Conservation (phyloP, 1,140 invertebrate genomes). For the Hydropsyche tenuis region DNA sequence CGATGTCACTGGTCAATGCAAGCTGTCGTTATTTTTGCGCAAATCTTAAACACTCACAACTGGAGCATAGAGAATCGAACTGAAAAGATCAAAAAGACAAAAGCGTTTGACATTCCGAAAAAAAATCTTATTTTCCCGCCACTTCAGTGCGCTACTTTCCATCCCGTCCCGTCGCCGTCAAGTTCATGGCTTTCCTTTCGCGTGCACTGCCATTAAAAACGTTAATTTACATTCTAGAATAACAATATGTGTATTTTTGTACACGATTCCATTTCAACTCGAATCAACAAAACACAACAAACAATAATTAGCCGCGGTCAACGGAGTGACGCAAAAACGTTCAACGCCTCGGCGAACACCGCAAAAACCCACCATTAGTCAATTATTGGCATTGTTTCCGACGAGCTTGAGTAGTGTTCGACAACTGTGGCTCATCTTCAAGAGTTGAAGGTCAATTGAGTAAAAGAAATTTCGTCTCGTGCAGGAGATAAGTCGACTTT, state of each 20-base stretch:
- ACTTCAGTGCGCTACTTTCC: constrained; percentile 23
- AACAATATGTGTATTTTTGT: too few species aligned
- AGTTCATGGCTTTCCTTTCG: constrained; percentile 35
- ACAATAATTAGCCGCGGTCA: not conserved
- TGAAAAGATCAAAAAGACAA: not conserved
- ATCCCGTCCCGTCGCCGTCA: constrained; percentile 23
- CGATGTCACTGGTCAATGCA: too few species aligned
- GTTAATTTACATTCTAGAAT: too few species aligned
- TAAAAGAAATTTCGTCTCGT: constrained; percentile 9
- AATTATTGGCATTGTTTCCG: not conserved
- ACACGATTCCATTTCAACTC: too few species aligned
- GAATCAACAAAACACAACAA: not conserved
- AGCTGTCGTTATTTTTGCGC: too few species aligned
- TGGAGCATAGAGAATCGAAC: constrained; percentile 1
- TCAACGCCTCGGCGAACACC: not conserved
- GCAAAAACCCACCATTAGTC: not conserved
- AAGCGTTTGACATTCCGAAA: not conserved
- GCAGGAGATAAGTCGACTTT: constrained; percentile 24
- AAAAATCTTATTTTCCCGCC: constrained; percentile 9
- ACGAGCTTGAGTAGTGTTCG: not conserved
- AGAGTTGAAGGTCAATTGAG: constrained; percentile 29
- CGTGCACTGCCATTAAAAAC: not conserved
- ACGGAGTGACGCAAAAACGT: not conserved
- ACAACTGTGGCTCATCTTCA: not conserved
- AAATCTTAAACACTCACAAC: not conserved